Evolutionary conservation across 2,113 vertebrate species (phyloP).

Genomic region (Vidua macroura): DNA sequence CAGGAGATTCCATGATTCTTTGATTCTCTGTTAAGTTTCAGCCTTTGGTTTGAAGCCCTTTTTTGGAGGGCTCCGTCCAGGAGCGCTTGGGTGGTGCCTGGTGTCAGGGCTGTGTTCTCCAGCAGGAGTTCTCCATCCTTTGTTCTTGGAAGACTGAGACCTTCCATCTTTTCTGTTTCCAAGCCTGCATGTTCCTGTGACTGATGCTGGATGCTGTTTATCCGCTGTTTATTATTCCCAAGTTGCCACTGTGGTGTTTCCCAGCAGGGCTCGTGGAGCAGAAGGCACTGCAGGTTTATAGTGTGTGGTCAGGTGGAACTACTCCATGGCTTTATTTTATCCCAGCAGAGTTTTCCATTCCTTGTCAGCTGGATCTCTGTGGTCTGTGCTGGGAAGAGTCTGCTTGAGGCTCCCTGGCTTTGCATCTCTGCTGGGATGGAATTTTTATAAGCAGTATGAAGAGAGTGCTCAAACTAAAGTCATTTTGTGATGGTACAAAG

Average conservation of each 20-base stretch:
- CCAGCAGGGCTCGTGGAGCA: neutral
- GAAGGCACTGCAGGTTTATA: neutral
- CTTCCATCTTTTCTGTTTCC: neutral
- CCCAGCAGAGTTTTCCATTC: neutral
- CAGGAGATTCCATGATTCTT: neutral
- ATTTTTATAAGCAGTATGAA: neutral
- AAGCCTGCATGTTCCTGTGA: neutral
- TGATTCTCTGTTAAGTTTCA: neutral
- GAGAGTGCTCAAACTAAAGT: neutral
- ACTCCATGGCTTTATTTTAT: neutral
- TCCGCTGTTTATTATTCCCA: fast-evolving
- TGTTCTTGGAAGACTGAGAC: neutral
- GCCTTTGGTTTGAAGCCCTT: neutral
- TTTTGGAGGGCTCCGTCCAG: fast-evolving
- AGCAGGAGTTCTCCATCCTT: neutral
- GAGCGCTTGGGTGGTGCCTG: fast-evolving
- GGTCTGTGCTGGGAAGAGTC: neutral
- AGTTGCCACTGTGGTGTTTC: neutral
- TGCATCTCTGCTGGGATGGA: neutral
- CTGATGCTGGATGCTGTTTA: neutral
- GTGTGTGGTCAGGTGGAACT: neutral
- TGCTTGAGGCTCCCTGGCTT: neutral
- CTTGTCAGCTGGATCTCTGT: neutral
- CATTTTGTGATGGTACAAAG: neutral
- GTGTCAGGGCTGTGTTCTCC: neutral